Evolutionary conservation across 2,113 vertebrate genomes (phyloP).

Genomic region (Notothenia coriiceps): DNA sequence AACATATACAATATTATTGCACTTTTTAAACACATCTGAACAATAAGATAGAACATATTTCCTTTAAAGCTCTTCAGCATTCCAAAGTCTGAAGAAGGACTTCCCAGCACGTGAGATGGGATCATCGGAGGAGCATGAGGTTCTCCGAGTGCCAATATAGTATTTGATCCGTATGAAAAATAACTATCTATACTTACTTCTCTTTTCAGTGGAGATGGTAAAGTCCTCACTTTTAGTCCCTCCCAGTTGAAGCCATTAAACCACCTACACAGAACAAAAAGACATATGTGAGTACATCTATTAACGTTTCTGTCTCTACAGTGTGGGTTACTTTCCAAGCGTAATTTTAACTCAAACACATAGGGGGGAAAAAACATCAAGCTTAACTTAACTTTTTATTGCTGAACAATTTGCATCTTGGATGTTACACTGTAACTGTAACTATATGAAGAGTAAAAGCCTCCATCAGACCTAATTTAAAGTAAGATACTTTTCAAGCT

Average conservation of each 20-base stretch:
- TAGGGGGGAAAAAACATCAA: neutral
- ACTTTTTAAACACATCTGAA: too few species aligned
- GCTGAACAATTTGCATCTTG: neutral
- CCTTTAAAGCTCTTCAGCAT: too few species aligned
- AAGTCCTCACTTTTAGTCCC: constrained; percentile 87
- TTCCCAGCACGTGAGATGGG: too few species aligned
- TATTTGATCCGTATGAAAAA: neutral
- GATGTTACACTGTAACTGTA: neutral
- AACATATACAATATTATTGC: too few species aligned
- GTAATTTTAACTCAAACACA: neutral
- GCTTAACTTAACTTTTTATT: neutral
- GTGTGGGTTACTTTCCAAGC: too few species aligned
- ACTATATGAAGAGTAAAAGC: too few species aligned
- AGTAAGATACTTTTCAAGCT: neutral
- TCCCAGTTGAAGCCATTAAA: constrained; percentile 95
- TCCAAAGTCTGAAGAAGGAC: too few species aligned
- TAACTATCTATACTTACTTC: constrained; percentile 81
- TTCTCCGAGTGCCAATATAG: too few species aligned
- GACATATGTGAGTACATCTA: neutral
- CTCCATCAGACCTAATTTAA: too few species aligned
- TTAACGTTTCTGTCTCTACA: too few species aligned
- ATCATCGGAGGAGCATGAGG: too few species aligned
- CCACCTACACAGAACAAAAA: constrained; percentile 84
- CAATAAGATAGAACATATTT: too few species aligned
- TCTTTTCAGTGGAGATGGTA: constrained; percentile 90